Percentiles rank a stretch among this genome's conserved stretches.
Conservation (phyloP, 2,888 invertebrate genomes). For the Nebria salina region DNA sequence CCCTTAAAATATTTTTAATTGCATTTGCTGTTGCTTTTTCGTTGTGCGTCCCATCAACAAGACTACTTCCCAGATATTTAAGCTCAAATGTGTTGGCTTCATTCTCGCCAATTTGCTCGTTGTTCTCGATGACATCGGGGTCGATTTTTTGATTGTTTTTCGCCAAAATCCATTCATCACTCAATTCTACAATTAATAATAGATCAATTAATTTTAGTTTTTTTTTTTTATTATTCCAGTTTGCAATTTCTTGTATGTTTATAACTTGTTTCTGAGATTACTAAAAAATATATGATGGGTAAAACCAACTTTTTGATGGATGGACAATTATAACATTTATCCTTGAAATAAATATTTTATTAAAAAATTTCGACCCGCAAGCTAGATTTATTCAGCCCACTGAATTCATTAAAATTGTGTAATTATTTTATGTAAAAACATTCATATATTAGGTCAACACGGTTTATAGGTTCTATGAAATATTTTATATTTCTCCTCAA, state of each 20-base stretch:
- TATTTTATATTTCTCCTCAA: background rate
- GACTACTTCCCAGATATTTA: conserved; percentile 81
- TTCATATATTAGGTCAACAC: background rate
- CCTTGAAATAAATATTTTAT: background rate
- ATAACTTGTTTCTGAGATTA: no score
- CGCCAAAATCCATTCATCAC: conserved; percentile 74
- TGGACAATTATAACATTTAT: background rate
- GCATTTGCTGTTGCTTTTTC: conserved; percentile 83
- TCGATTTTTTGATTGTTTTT: conserved; percentile 68
- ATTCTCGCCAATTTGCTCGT: conserved; percentile 57
- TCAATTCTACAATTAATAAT: conserved; percentile 67
- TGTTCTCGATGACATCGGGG: conserved; percentile 53
- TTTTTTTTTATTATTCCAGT: no score
- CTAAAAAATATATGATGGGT: background rate
- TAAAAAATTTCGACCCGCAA: background rate
- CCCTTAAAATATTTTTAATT: conserved; percentile 80
- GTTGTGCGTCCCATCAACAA: conserved; percentile 79
- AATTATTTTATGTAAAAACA: background rate
- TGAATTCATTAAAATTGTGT: background rate
- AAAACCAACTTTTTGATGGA: background rate
- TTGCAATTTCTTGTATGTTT: background rate
- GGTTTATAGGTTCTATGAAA: background rate
- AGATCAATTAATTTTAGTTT: conserved; percentile 5
- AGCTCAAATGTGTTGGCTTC: conserved; percentile 68
- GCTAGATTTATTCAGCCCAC: background rate